These are phyloP conservation scores for Lissocephala sabroskyi DNA, from an alignment of 2,888 invertebrate species.

Conservation along the genomic window DNA sequence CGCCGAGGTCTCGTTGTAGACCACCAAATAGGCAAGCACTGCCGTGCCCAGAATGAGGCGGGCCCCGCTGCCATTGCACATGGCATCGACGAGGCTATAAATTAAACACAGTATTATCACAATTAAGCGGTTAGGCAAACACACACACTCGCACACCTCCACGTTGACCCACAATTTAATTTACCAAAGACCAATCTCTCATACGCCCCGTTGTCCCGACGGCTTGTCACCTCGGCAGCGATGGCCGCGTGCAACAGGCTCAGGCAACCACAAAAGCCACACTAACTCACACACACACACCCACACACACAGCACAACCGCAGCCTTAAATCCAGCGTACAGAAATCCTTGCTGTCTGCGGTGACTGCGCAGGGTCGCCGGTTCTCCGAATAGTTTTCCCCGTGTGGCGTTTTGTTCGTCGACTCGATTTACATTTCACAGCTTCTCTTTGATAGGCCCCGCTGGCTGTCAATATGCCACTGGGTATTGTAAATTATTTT, in stretches of 20 bases:
- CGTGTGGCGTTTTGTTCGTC: too few species aligned
- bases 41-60: slow-evolving; percentile 71
- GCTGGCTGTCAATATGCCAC: too few species aligned
- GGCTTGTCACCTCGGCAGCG: slow-evolving; percentile 5
- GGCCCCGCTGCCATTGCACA: slow-evolving; percentile 69
- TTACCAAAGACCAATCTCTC: slow-evolving; percentile 2
- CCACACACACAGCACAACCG: background rate
- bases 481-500: slow-evolving; percentile 5
- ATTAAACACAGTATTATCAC: too few species aligned
- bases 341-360: too few species aligned
- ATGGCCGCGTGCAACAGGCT: background rate
- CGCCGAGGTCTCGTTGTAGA: slow-evolving; percentile 71
- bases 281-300: background rate
- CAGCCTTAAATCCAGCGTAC: too few species aligned
- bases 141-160: too few species aligned
- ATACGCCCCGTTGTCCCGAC: slow-evolving; percentile 3
- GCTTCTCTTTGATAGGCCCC: too few species aligned
- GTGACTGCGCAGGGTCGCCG: too few species aligned
- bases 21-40: slow-evolving; percentile 67
- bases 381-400: too few species aligned
- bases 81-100: slow-evolving; percentile 61
- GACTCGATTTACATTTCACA: too few species aligned
- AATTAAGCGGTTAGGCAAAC: too few species aligned
- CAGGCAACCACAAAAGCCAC: background rate
- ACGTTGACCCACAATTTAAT: too few species aligned